Evolutionary conservation across 2,888 invertebrate species (phyloP).

Genomic region (Mantis religiosa): DNA sequence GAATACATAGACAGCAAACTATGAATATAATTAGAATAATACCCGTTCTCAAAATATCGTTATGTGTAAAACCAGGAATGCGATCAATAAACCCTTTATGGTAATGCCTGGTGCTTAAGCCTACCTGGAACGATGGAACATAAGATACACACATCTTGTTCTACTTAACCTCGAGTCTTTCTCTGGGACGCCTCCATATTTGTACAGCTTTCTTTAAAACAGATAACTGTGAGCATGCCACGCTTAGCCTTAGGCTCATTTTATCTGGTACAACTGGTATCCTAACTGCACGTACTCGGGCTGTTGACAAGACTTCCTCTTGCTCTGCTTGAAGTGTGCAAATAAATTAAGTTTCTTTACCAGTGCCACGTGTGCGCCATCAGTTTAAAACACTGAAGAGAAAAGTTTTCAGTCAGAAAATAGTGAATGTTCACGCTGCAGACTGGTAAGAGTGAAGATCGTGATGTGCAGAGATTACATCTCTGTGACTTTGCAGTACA

Average conservation of each 20-base stretch:
- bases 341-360: not conserved
- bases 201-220: not conserved
- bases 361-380: not conserved
- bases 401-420: not conserved
- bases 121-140: no score
- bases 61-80: no score
- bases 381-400: not conserved
- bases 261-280: not conserved
- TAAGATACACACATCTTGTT: no score
- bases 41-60: no score
- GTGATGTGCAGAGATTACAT: not conserved
- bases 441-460: not conserved
- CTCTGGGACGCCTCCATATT: no score
- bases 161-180: no score
- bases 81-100: no score
- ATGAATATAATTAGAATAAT: no score
- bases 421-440: not conserved
- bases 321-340: not conserved
- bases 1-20: no score
- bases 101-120: no score
- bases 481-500: not conserved
- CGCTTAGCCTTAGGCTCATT: not conserved
- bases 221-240: not conserved
- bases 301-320: not conserved
- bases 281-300: not conserved